Conservation (phyloP, 92 coral and sea anemone species). For the Siderastrea radians region DNA sequence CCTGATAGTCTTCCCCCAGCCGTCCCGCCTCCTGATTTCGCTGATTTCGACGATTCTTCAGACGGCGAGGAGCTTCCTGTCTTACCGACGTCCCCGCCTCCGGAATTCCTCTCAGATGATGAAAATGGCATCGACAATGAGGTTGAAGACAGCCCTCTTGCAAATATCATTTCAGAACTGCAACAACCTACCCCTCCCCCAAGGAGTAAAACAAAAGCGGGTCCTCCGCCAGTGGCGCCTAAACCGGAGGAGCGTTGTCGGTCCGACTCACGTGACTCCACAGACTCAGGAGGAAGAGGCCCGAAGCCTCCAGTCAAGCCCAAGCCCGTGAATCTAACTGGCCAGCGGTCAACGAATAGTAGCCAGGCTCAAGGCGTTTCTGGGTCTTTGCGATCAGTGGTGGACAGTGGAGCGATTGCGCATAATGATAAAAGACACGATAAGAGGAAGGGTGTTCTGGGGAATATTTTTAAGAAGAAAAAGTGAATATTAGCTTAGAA, state of each 20-base stretch:
- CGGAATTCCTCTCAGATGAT: constrained; percentile 64
- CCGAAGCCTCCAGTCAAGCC: constrained; percentile 77
- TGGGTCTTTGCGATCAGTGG: constrained; percentile 39
- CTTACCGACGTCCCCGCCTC: constrained; percentile 83
- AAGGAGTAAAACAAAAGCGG: constrained; percentile 71
- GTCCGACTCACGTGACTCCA: constrained; percentile 74
- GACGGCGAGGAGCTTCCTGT: constrained; percentile 75
- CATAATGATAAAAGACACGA: constrained; percentile 82
- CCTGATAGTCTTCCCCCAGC: constrained; percentile 65
- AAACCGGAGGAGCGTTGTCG: constrained; percentile 69
- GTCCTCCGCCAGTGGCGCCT: constrained; percentile 73
- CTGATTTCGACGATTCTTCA: constrained; percentile 67
- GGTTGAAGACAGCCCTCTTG: constrained; percentile 61
- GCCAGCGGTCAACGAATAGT: constrained; percentile 46
- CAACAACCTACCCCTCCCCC: constrained; percentile 72
- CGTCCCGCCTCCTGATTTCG: constrained; percentile 76
- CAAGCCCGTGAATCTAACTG: constrained; percentile 35
- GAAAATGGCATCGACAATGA: constrained; percentile 55
- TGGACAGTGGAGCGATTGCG: constrained; percentile 32
- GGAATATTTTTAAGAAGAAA: constrained; percentile 93
- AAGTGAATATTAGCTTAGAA: constrained; percentile 32
- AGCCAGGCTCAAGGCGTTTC: constrained; percentile 26
- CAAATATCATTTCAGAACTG: constrained; percentile 64
- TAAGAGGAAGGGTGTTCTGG: constrained; percentile 93
- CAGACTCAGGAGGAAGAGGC: constrained; percentile 58